Conservation (phyloP, 2,888 invertebrate species). For the Pristionchus fissidentatus region DNA sequence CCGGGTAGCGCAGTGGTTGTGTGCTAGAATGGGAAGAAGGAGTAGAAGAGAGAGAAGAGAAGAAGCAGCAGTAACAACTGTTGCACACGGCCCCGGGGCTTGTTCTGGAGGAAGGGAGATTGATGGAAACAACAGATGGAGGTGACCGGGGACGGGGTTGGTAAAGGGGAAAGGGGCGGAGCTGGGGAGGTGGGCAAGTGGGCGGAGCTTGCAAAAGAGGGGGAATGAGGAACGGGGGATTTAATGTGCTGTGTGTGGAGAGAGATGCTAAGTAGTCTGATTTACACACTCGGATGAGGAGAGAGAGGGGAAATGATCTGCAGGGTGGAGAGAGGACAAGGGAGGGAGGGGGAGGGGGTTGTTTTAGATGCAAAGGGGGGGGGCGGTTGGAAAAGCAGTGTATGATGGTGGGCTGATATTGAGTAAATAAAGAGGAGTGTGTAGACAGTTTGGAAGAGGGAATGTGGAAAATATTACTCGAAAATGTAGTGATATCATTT, state of each 20-base stretch:
- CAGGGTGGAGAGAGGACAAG: constrained; percentile 1
- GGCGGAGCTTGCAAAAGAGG: neutral
- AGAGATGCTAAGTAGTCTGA: constrained; percentile 27
- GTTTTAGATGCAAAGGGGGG: neutral
- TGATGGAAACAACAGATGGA: constrained; percentile 4
- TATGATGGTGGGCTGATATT: no score
- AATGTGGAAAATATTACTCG: no score
- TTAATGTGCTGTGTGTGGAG: neutral
- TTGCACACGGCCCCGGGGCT: no score
- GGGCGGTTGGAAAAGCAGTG: neutral
- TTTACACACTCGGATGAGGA: constrained; percentile 27
- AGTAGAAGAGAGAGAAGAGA: no score
- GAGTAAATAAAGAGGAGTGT: no score
- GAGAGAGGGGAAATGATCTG: neutral
- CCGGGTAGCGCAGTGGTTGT: no score
- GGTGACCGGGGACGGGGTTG: neutral
- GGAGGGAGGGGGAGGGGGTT: neutral
- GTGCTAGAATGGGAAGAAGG: no score
- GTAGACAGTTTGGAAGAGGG: no score
- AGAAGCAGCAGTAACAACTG: no score
- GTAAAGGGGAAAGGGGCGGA: neutral
- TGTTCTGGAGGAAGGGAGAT: constrained; percentile 24
- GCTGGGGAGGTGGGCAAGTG: neutral
- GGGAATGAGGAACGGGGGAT: neutral
- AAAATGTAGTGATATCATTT: no score